Percentiles rank a stretch among this genome's conserved stretches.
phyloP scores from a whole-genome alignment of 2,113 vertebrate genomes.

The Myrmecobius fasciatus region DNA sequence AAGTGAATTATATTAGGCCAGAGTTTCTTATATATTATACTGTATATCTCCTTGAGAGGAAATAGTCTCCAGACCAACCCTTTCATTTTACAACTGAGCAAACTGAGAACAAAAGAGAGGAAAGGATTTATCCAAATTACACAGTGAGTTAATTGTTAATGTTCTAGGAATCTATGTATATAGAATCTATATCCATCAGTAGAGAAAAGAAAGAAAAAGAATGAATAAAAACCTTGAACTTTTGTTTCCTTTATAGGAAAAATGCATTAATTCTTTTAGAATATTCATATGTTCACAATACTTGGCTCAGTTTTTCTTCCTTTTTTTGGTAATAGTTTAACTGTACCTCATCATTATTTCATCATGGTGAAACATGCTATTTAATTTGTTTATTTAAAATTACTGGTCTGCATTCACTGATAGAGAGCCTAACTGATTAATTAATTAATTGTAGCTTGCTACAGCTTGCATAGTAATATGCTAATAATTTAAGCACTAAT shows the following conservation, averaged over 20 bases:
- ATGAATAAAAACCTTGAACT: background rate
- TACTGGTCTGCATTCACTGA: constrained; percentile 67
- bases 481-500: constrained; percentile 47
- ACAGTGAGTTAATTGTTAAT: background rate
- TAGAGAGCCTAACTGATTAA: constrained; percentile 67
- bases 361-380: constrained; percentile 47
- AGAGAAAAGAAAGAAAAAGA: background rate
- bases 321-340: constrained; percentile 29
- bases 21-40: background rate
- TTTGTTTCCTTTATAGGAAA: background rate
- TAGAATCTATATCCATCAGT: background rate
- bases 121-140: background rate
- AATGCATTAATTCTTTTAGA: background rate
- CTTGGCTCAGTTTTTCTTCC: background rate
- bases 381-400: constrained; percentile 74
- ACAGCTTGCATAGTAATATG: constrained; percentile 1
- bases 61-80: background rate
- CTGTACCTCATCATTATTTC: constrained; percentile 62
- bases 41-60: background rate
- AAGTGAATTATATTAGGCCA: background rate
- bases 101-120: background rate
- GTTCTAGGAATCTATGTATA: background rate
- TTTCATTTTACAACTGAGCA: background rate
- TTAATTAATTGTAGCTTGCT: constrained; percentile 65
- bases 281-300: background rate